Evolutionary conservation across 2,113 vertebrate species (phyloP).

Genomic region (Xenus cinereus): DNA sequence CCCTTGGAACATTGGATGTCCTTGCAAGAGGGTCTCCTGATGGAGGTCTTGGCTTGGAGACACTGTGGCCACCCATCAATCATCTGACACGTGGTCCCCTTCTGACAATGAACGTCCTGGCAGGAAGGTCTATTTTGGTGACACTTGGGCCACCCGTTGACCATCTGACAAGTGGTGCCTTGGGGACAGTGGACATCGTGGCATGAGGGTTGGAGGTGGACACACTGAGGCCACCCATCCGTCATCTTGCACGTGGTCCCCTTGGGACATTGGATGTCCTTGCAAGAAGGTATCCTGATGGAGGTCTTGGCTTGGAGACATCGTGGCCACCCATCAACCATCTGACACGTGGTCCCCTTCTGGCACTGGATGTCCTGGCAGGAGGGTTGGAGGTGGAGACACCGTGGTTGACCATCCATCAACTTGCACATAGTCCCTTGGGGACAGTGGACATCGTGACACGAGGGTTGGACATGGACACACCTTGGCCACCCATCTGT

Average conservation of each 20-base stretch:
- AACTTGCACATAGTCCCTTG: no score
- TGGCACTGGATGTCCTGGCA: neutral
- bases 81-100: neutral
- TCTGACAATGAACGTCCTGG: neutral
- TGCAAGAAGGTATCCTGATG: accelerated
- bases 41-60: neutral
- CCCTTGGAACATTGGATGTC: accelerated
- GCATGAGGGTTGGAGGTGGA: neutral
- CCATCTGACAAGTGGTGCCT: no score
- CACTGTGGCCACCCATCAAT: neutral
- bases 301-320: neutral
- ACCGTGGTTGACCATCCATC: no score
- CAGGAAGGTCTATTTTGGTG: neutral
- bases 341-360: neutral
- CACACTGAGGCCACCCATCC: neutral
- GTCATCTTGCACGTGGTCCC: accelerated
- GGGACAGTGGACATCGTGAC: no score
- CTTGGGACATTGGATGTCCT: accelerated
- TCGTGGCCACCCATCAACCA: neutral
- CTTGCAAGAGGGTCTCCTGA: accelerated
- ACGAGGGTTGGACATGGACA: no score
- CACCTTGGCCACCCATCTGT: no score
- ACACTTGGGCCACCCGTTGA: no score
- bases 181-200: neutral
- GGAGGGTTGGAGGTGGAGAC: neutral